A percentile compares a stretch with the other conserved stretches of the same genome.
Conservation (phyloP, 1,140 invertebrate species). For the Apis dorsata region DNA sequence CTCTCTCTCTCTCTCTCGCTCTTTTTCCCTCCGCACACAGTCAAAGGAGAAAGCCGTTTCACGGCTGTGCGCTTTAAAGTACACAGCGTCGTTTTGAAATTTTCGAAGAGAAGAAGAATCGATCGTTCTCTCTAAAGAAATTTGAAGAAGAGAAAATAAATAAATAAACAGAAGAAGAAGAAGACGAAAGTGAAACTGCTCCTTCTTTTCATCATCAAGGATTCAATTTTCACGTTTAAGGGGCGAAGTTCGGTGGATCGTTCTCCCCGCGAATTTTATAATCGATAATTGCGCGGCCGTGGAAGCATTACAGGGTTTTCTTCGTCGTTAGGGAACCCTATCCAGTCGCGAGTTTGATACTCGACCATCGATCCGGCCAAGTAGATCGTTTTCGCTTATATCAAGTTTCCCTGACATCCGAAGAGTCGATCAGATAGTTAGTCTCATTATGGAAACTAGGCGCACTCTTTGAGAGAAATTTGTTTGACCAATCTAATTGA, state of each 20-base stretch:
- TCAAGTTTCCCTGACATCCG: not conserved
- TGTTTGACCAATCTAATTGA: no score
- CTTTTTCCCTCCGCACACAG: not conserved
- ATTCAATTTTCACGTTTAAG: no score
- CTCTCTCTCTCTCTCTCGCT: no score
- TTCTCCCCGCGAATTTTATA: not conserved
- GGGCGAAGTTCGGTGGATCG: not conserved
- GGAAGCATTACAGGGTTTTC: not conserved
- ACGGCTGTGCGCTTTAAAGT: no score
- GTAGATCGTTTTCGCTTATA: not conserved
- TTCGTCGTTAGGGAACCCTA: not conserved
- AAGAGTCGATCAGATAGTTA: not conserved
- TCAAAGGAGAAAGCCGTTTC: constrained; percentile 20
- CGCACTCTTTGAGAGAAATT: no score
- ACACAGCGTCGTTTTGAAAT: not conserved
- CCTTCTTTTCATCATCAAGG: no score
- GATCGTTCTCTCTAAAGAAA: no score
- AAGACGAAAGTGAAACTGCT: no score
- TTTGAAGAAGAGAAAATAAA: no score
- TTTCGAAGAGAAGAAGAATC: not conserved
- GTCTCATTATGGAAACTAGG: no score
- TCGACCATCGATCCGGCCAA: not conserved
- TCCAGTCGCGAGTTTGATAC: not conserved
- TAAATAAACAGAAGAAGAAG: no score
- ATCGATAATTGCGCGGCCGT: not conserved